A percentile compares a stretch with the other conserved stretches of the same genome.
Conservation (phyloP, 2,797 vertebrate species). For the Lagocephalus sceleratus region DNA sequence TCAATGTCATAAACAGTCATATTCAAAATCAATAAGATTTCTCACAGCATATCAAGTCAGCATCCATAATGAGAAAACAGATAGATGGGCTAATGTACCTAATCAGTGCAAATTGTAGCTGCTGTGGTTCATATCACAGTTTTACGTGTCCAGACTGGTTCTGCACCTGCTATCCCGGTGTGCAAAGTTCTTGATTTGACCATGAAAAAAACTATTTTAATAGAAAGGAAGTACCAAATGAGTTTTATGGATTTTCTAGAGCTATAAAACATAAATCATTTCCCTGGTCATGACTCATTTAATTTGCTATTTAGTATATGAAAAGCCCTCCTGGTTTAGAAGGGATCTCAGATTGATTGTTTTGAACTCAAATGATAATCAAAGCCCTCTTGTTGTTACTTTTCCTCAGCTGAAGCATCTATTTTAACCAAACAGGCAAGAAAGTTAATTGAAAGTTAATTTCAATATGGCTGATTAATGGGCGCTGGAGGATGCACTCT, state of each 20-base stretch:
- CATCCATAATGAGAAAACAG: too few relatives aligned
- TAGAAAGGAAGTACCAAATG: slow-evolving; percentile 8
- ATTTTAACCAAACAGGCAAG: slow-evolving; percentile 61
- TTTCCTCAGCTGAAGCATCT: slow-evolving; percentile 64
- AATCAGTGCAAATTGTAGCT: too few relatives aligned
- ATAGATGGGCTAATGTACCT: too few relatives aligned
- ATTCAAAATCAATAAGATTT: slow-evolving; percentile 27
- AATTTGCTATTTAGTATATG: slow-evolving; percentile 12
- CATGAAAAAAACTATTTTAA: background rate
- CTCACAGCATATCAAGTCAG: slow-evolving; percentile 27
- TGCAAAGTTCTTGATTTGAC: background rate
- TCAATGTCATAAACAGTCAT: slow-evolving; percentile 4
- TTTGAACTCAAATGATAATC: slow-evolving; percentile 25
- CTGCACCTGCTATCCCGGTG: too few relatives aligned
- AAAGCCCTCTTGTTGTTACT: slow-evolving; percentile 21
- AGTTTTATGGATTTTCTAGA: slow-evolving; percentile 1
- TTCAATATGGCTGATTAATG: slow-evolving; percentile 80
- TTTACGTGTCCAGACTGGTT: too few relatives aligned
- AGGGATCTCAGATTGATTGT: background rate
- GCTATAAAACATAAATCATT: too few relatives aligned
- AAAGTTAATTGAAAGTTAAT: slow-evolving; percentile 82
- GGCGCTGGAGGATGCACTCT: slow-evolving; percentile 64
- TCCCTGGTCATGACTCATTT: slow-evolving; percentile 15
- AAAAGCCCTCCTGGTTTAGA: slow-evolving; percentile 16
- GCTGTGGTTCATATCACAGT: too few relatives aligned